Evolutionary conservation across 2,113 vertebrate species (phyloP).

Genomic region (Oreochromis aureus): DNA sequence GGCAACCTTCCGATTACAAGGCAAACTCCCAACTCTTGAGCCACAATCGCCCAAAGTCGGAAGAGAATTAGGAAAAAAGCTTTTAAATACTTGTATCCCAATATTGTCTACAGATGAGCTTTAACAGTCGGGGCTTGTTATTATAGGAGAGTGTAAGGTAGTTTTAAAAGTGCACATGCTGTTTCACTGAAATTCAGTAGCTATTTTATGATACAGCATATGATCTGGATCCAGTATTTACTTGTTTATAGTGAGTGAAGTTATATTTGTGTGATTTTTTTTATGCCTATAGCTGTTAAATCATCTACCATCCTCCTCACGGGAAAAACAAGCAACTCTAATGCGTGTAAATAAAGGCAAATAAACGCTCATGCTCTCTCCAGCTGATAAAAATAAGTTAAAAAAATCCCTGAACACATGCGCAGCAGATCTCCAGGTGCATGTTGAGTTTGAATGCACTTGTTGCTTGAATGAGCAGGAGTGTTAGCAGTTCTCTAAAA

Average conservation of each 20-base stretch:
- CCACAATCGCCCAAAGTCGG: no score
- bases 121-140: background rate
- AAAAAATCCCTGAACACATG: background rate
- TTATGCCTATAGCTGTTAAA: background rate
- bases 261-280: accelerated
- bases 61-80: background rate
- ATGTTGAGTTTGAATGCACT: background rate
- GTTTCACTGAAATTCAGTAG: background rate
- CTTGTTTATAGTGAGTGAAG: background rate
- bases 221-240: background rate
- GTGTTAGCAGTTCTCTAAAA: background rate
- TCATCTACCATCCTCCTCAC: background rate
- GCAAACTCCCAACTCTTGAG: no score
- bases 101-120: background rate
- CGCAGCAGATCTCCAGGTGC: background rate
- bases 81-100: accelerated
- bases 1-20: no score
- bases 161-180: background rate
- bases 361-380: background rate
- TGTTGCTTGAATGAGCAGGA: background rate
- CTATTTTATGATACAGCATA: background rate
- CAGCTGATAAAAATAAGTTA: background rate
- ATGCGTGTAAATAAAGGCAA: background rate
- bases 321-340: accelerated
- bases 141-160: background rate